phyloP scores from a whole-genome alignment of 1,140 invertebrate genomes.

The Mactra quadrangularis region DNA sequence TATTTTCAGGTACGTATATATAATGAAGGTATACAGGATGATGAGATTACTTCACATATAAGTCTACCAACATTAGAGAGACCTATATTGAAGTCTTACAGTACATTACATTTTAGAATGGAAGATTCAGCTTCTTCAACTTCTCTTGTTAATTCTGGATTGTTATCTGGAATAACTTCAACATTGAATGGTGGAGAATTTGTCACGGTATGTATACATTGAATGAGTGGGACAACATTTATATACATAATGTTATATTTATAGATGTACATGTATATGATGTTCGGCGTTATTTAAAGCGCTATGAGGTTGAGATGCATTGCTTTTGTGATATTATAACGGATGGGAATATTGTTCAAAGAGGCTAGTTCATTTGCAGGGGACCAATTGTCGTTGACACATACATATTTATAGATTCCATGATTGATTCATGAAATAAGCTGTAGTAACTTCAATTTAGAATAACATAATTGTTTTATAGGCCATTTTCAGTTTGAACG shows the following conservation, averaged over 20 bases:
- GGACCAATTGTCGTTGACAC: neutral
- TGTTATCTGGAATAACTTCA: neutral
- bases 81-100: constrained; percentile 28
- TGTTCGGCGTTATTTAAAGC: neutral
- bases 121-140: constrained; percentile 29
- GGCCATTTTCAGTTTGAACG: too few species aligned
- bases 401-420: too few species aligned
- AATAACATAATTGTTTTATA: too few species aligned
- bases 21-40: constrained; percentile 38
- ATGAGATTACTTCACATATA: constrained; percentile 27
- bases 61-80: constrained; percentile 24
- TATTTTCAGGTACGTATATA: constrained; percentile 43
- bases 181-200: constrained; percentile 36
- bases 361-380: neutral
- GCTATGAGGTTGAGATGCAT: neutral
- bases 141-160: constrained; percentile 24
- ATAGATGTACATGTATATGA: neutral
- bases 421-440: too few species aligned
- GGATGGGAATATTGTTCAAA: too few species aligned
- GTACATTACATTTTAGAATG: constrained; percentile 36
- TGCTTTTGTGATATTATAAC: too few species aligned
- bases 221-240: neutral
- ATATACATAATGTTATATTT: neutral
- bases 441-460: too few species aligned
- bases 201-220: constrained; percentile 34